These are phyloP conservation scores for Metallyticus violacea DNA, from an alignment of 2,888 invertebrate genomes.

Conservation along the genomic window DNA sequence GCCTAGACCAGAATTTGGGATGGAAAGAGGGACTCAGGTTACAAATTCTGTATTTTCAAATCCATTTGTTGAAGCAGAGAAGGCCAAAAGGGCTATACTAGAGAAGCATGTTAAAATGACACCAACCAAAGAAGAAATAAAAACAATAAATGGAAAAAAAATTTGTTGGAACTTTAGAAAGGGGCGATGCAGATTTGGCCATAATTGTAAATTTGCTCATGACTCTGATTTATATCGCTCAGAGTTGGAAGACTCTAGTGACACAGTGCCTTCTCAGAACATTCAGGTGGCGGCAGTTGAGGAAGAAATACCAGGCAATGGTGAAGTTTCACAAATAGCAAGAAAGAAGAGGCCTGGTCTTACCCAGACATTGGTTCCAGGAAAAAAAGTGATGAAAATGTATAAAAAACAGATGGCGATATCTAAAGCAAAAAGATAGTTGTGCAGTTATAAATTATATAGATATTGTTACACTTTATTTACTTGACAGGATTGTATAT, in stretches of 20 bases:
- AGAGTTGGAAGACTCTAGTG: slow-evolving; percentile 35
- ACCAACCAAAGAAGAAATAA: slow-evolving; percentile 64
- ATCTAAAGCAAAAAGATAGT: slow-evolving; percentile 7
- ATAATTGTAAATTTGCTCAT: slow-evolving; percentile 89
- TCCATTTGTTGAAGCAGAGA: slow-evolving; percentile 81
- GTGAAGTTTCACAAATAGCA: slow-evolving; percentile 48
- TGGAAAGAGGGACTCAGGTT: slow-evolving; percentile 46
- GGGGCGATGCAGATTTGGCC: slow-evolving; percentile 86
- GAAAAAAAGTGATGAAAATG: slow-evolving; percentile 81
- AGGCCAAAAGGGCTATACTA: slow-evolving; percentile 79
- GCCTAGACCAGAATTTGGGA: slow-evolving; percentile 62
- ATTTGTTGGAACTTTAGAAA: slow-evolving; percentile 93
- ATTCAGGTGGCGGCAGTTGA: slow-evolving; percentile 46
- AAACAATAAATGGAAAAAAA: slow-evolving; percentile 80
- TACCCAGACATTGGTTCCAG: slow-evolving; percentile 70
- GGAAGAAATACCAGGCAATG: slow-evolving; percentile 52
- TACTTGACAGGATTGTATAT: neutral
- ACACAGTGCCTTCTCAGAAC: slow-evolving; percentile 15
- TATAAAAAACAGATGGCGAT: slow-evolving; percentile 62
- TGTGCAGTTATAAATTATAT: neutral
- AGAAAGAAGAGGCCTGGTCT: slow-evolving; percentile 75
- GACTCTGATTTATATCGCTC: slow-evolving; percentile 77
- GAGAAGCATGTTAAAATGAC: slow-evolving; percentile 94
- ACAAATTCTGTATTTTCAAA: slow-evolving; percentile 81
- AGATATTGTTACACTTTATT: neutral